Conservation (phyloP, 1,140 invertebrate genomes). For the Heterodera schachtii region DNA sequence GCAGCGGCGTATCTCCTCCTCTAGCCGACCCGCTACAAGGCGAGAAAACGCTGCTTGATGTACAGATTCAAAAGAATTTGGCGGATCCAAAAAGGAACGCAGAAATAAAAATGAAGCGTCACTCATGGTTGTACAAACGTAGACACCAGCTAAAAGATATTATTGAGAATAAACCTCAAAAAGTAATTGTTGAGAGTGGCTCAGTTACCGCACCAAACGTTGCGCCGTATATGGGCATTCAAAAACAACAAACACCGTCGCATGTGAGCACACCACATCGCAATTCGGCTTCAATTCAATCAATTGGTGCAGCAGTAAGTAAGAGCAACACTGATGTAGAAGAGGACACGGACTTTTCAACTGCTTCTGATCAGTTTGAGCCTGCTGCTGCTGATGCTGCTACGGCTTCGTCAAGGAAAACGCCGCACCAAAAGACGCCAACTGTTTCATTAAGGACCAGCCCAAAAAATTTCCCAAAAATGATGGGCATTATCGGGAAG, state of each 20-base stretch:
- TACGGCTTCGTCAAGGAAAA: too few relatives aligned
- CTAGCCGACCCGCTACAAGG: neutral
- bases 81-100: neutral
- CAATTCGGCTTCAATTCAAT: too few relatives aligned
- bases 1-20: too few relatives aligned
- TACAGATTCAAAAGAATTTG: neutral
- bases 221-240: constrained; percentile 8
- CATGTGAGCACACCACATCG: too few relatives aligned
- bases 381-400: too few relatives aligned
- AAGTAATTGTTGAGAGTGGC: constrained; percentile 6
- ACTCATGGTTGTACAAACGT: constrained; percentile 14
- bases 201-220: neutral
- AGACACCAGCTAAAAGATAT: constrained; percentile 11
- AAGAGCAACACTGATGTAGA: too few relatives aligned
- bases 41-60: constrained; percentile 1
- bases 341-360: neutral
- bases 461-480: neutral
- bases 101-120: neutral
- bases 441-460: too few relatives aligned
- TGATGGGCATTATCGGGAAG: neutral
- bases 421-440: too few relatives aligned
- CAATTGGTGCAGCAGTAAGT: too few relatives aligned
- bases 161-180: constrained; percentile 18
- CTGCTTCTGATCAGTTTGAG: too few relatives aligned
- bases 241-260: neutral